Percentiles rank a stretch among this genome's conserved stretches.
Evolutionary conservation across 2,797 vertebrate genomes (phyloP).

Genomic region (Sandelia bainsii): DNA sequence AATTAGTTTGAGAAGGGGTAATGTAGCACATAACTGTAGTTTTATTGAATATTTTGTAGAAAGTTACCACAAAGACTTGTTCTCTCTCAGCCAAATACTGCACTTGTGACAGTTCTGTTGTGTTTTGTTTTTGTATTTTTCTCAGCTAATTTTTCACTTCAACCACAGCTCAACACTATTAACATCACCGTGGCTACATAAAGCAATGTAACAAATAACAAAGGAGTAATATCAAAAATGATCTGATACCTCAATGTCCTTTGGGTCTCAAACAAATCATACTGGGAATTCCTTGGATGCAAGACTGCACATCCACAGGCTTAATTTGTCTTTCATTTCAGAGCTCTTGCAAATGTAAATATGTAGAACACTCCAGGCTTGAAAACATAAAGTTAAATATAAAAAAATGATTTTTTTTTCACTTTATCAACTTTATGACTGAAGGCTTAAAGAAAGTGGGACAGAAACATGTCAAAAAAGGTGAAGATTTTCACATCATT

Average conservation of each 20-base stretch:
- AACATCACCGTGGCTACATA: constrained; percentile 23
- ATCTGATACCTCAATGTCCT: constrained; percentile 41
- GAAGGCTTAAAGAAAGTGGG: constrained; percentile 50
- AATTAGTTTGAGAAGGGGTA: constrained; percentile 28
- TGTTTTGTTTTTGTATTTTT: constrained; percentile 5
- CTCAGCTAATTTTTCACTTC: constrained; percentile 6
- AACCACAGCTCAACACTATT: constrained; percentile 9
- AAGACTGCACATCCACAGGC: constrained; percentile 52
- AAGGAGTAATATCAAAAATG: constrained; percentile 39
- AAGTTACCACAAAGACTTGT: constrained; percentile 16
- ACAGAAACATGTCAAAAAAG: constrained; percentile 57
- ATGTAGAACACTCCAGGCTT: constrained; percentile 35
- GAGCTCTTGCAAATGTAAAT: constrained; percentile 29
- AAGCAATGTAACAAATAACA: constrained; percentile 49
- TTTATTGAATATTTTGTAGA: constrained; percentile 17
- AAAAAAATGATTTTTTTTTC: constrained; percentile 24
- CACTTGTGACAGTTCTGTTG: constrained; percentile 13
- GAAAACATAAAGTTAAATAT: constrained; percentile 28
- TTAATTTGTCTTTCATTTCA: constrained; percentile 46
- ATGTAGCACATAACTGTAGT: constrained; percentile 13
- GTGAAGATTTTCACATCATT: constrained; percentile 63
- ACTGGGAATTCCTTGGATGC: constrained; percentile 44
- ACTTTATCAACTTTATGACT: constrained; percentile 47
- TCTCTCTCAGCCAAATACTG: constrained; percentile 3
- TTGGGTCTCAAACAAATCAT: constrained; percentile 32